Percentiles rank a stretch among this genome's conserved stretches.
Evolutionary conservation across 2,113 vertebrate genomes (phyloP).

Genomic region (Propithecus coquereli): DNA sequence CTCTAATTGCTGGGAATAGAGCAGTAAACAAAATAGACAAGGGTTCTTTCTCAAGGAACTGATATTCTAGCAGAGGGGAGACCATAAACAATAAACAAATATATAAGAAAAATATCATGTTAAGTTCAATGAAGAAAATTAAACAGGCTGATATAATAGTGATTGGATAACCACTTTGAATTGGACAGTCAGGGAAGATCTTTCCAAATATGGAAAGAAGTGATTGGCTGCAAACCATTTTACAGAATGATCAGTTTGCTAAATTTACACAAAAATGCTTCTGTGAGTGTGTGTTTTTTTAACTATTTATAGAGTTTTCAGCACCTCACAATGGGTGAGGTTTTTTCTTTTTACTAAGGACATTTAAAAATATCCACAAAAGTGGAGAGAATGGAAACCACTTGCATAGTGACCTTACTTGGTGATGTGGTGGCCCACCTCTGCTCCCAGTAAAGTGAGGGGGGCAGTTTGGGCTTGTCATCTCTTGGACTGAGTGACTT

Average conservation of each 20-base stretch:
- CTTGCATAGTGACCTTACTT: background rate
- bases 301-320: background rate
- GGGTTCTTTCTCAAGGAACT: constrained; percentile 19
- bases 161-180: background rate
- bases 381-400: background rate
- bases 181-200: background rate
- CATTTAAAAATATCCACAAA: constrained; percentile 21
- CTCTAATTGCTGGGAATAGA: background rate
- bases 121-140: constrained; percentile 14
- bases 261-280: background rate
- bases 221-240: background rate
- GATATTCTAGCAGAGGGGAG: background rate
- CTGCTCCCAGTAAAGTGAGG: background rate
- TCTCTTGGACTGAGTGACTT: background rate
- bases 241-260: background rate
- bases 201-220: constrained; percentile 11
- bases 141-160: background rate
- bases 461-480: background rate
- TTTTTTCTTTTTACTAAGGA: background rate
- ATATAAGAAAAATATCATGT: constrained; percentile 1
- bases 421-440: background rate
- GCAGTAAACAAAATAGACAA: constrained; percentile 1
- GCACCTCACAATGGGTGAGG: background rate
- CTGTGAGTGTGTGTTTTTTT: background rate
- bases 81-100: constrained; percentile 37